Conservation (phyloP, 2,113 vertebrate species). For the Catagonus wagneri region DNA sequence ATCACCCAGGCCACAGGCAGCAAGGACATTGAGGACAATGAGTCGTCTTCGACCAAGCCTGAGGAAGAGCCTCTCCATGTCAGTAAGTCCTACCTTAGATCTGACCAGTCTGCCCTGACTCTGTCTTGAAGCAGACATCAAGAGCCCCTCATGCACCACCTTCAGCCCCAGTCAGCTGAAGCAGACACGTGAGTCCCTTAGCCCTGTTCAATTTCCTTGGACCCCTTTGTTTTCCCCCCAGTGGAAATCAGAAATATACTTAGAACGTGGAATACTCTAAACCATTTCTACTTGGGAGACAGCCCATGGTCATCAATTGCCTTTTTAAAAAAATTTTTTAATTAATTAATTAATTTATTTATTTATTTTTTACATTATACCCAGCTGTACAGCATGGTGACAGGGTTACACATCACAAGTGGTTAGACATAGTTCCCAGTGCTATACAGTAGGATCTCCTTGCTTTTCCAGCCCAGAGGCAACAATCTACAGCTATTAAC, state of each 20-base stretch:
- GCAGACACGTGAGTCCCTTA: too few relatives aligned
- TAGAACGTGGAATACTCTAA: neutral
- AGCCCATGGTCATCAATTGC: neutral
- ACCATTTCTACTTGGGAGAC: neutral
- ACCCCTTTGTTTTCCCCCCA: neutral
- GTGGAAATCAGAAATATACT: neutral
- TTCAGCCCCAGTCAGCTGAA: fast-evolving
- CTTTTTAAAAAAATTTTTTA: too few relatives aligned
- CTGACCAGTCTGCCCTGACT: neutral
- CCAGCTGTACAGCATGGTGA: too few relatives aligned
- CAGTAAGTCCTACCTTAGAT: constrained; percentile 80
- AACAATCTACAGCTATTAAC: too few relatives aligned
- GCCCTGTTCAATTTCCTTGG: neutral
- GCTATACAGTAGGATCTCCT: too few relatives aligned
- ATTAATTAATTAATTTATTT: too few relatives aligned
- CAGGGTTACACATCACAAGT: too few relatives aligned
- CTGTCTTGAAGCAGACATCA: neutral
- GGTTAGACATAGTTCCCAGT: too few relatives aligned
- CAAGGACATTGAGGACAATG: constrained; percentile 76
- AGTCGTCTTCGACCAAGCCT: constrained; percentile 74
- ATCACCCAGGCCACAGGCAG: neutral
- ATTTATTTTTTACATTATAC: too few relatives aligned
- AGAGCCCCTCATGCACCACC: neutral
- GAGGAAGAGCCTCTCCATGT: constrained; percentile 78
- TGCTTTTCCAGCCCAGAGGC: too few relatives aligned